Base-by-base conservation (phyloP, 1,140 invertebrate genomes). In the Scylla paramamosain region DNA sequence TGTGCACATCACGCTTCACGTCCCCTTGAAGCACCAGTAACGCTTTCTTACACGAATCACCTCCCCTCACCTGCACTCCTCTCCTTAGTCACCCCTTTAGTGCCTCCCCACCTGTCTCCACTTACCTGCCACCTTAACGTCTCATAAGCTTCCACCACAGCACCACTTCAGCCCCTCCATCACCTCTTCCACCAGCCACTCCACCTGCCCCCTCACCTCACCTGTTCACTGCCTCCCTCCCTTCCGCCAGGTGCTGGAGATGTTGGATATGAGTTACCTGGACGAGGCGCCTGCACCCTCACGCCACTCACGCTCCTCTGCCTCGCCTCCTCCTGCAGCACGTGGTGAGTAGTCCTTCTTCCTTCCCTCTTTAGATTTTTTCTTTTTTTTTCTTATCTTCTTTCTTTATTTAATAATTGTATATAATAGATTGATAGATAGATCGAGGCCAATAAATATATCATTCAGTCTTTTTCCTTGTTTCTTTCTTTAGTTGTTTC, bases 241-340 rank as follows among this genome's bases (percentile, higher is more conserved):
- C 39, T 39, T 6, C 29, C 25, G 8, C 20, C 90, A 95, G 94
- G 89, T 59, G 25, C 59, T 92, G 45, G 90, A 95, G 94, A 92
- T 92, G 94, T 25, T 95, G 39, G 94, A 95, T 31, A 86, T 59
- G 67, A 95, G 94, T 52, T 95, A 86, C 82, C 39, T 84, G 28
- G 90, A 95, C 29, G 48, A 52, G 28, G 20, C 28, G 12, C 82
- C 31, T 0, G 28, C 31, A 8, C 48, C 91, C 2, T 25, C 46
- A 4, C 32, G 46, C 31, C 20, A 25, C 14, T 25, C 86, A 7
- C 52, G 12, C 52, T 12, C 52, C 52, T 12, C 52, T 59, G 52
- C 52, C 52, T 59, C 52, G 52, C 52, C 52, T 59, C 52, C 52
- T 20, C 52, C 52, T 12, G 52, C 52, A 59, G 12, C n/a, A n/a